Conservation (phyloP, 2,888 invertebrate species). For the Mesorhabditis spiculigera region DNA sequence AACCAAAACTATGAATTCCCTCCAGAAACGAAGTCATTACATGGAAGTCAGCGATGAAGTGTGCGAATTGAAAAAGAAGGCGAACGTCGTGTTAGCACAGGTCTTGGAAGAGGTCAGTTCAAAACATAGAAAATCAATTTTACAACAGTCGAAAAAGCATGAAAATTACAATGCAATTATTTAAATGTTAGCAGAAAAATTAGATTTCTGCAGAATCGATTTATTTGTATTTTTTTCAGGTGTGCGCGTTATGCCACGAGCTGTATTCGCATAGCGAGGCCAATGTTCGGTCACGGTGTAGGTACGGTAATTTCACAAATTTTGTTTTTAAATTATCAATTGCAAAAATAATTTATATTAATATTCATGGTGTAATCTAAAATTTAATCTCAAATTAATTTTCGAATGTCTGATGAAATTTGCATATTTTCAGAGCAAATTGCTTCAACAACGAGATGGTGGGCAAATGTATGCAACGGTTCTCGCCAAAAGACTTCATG, state of each 20-base stretch:
- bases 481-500: conserved; percentile 16
- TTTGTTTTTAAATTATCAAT: too few species aligned
- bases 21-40: not conserved
- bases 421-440: conserved; percentile 14
- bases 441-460: conserved; percentile 24
- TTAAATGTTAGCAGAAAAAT: too few species aligned
- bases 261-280: conserved; percentile 25
- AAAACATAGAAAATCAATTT: not conserved
- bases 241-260: conserved; percentile 39
- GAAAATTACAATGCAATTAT: too few species aligned
- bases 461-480: conserved; percentile 29
- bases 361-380: not conserved
- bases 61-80: conserved; percentile 3
- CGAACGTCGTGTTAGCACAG: not conserved
- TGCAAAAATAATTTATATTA: too few species aligned
- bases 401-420: not conserved
- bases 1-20: not conserved
- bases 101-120: conserved; percentile 1
- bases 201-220: too few species aligned
- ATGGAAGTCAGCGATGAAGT: not conserved
- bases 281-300: conserved; percentile 31
- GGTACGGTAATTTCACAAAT: conserved; percentile 10
- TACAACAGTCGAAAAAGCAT: not conserved
- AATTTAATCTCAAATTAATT: not conserved
- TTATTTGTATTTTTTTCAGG: not conserved